These are phyloP conservation scores for Hirtodrosophila alboralis DNA, from an alignment of 2,888 invertebrate species.

Conservation along the genomic window DNA sequence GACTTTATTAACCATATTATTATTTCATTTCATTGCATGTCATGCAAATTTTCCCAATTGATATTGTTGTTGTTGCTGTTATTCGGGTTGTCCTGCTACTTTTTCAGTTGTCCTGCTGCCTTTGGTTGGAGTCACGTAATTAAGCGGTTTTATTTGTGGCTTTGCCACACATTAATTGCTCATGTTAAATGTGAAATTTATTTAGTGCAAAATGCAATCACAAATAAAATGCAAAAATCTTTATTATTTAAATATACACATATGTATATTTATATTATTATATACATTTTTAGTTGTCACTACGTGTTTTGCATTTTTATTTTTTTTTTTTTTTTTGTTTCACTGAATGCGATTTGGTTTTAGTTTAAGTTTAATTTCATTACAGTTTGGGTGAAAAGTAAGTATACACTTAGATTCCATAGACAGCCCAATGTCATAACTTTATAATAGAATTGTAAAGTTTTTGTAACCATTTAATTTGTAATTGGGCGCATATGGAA, in stretches of 20 bases:
- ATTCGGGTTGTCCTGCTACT: conserved; percentile 2
- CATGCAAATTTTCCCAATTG: conserved; percentile 61
- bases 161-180: conserved; percentile 75
- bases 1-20: conserved; percentile 77
- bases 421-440: no score
- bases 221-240: conserved; percentile 22
- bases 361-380: neutral
- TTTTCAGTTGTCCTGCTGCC: conserved; percentile 6
- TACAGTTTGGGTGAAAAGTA: no score
- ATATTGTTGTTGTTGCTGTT: conserved; percentile 25
- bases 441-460: no score
- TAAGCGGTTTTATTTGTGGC: conserved; percentile 78
- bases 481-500: no score
- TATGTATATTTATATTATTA: conserved; percentile 10
- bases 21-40: conserved; percentile 75
- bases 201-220: conserved; percentile 31
- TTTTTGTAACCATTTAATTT: no score
- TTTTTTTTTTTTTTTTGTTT: neutral
- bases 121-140: conserved; percentile 69
- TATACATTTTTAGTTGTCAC: conserved; percentile 11
- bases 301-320: neutral
- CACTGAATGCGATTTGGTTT: conserved; percentile 4
- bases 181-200: conserved; percentile 69
- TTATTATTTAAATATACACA: conserved; percentile 30
- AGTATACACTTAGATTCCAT: no score